These are phyloP conservation scores for Cheumatopsyche charites DNA, from an alignment of 1,140 invertebrate species.

Conservation along the genomic window DNA sequence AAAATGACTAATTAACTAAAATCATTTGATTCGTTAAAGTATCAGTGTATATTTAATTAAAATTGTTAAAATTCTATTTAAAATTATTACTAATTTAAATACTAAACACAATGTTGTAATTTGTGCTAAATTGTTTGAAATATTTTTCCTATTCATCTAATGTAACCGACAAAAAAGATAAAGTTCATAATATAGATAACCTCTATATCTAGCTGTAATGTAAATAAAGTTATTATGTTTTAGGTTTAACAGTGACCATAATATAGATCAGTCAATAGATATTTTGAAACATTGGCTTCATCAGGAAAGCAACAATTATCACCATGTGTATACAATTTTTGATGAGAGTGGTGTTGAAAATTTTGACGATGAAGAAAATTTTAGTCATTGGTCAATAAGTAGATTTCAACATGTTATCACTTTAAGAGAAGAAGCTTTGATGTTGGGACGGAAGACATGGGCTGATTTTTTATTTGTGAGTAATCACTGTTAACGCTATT, in stretches of 20 bases:
- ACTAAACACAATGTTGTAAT: no score
- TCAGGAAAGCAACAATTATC: constrained; percentile 69
- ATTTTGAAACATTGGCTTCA: constrained; percentile 79
- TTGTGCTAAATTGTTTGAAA: no score
- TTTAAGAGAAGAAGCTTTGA: constrained; percentile 79
- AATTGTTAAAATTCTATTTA: not conserved
- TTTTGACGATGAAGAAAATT: constrained; percentile 68
- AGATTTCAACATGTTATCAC: constrained; percentile 84
- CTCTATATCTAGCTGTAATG: no score
- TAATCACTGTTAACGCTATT: constrained; percentile 52
- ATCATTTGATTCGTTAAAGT: constrained; percentile 12
- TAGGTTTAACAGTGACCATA: constrained; percentile 90
- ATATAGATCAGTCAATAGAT: constrained; percentile 76
- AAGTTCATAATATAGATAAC: no score
- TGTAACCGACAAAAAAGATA: no score
- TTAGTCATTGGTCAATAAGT: constrained; percentile 75
- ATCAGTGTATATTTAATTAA: no score
- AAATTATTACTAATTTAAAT: no score
- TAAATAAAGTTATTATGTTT: constrained; percentile 48
- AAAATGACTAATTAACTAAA: not conserved
- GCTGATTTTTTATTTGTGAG: constrained; percentile 84
- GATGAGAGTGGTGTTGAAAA: constrained; percentile 54
- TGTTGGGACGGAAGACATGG: constrained; percentile 75
- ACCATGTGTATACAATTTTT: constrained; percentile 69
- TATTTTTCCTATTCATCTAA: no score